These are phyloP conservation scores for Natator depressus DNA, from an alignment of 2,113 vertebrate species.

Conservation along the genomic window DNA sequence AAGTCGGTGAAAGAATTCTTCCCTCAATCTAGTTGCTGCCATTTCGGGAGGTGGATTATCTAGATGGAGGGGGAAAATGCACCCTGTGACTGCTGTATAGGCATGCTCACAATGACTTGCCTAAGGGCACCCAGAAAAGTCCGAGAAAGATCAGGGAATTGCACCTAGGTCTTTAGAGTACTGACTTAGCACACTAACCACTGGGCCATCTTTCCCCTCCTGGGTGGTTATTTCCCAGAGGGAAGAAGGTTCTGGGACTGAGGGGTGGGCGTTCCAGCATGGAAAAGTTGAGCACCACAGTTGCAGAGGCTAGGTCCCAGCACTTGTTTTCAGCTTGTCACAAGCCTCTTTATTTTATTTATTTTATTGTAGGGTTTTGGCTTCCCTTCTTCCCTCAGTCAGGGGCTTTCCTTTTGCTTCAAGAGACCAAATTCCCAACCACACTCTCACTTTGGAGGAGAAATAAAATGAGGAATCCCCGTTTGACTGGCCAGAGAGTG, in stretches of 20 bases:
- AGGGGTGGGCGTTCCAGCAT: fast-evolving
- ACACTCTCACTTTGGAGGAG: not conserved
- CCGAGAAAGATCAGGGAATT: fast-evolving
- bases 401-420: not conserved
- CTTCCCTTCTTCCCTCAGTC: not conserved
- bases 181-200: not conserved
- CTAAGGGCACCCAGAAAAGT: not conserved
- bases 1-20: not conserved
- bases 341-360: fast-evolving
- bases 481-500: not conserved
- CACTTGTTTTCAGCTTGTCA: not conserved
- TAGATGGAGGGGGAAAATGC: not conserved
- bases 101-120: fast-evolving
- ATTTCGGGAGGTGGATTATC: not conserved
- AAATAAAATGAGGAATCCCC: not conserved
- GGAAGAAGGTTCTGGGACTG: fast-evolving
- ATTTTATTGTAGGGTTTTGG: not conserved
- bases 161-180: fast-evolving
- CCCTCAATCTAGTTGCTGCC: not conserved
- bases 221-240: fast-evolving
- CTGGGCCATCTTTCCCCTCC: not conserved
- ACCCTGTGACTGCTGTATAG: not conserved
- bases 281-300: not conserved
- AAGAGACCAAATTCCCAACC: not conserved
- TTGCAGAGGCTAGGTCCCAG: not conserved